Conservation (phyloP, 2,888 invertebrate species). For the Trissonchulus sp. region DNA sequence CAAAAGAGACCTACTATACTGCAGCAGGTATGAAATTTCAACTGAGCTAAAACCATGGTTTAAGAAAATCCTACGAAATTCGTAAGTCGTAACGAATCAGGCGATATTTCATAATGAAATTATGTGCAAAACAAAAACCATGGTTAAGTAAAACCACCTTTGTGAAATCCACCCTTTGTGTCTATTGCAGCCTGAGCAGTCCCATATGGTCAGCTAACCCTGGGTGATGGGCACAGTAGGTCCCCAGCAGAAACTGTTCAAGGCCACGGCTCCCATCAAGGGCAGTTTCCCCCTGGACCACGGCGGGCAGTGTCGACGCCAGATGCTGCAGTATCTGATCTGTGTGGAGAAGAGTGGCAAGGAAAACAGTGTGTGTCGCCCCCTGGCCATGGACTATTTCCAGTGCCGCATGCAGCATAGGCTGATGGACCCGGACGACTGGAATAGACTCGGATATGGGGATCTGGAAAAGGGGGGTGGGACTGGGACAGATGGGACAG, state of each 20-base stretch:
- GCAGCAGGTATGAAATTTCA: no score
- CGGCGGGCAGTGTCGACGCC: constrained; percentile 67
- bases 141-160: no score
- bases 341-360: constrained; percentile 71
- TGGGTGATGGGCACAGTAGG: constrained; percentile 13
- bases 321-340: constrained; percentile 82
- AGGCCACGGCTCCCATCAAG: constrained; percentile 82
- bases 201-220: no score
- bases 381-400: constrained; percentile 75
- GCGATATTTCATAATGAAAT: no score
- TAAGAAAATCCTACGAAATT: no score
- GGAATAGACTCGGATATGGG: constrained; percentile 74
- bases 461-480: constrained; percentile 41
- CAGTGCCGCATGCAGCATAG: constrained; percentile 89
- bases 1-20: no score
- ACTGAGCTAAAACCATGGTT: no score
- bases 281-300: constrained; percentile 97
- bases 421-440: constrained; percentile 86
- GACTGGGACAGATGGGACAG: no score
- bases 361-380: constrained; percentile 71
- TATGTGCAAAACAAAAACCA: no score
- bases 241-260: constrained; percentile 67
- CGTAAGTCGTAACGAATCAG: no score
- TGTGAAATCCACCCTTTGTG: no score
- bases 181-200: no score